Percentiles rank a stretch among this genome's conserved stretches.
Conservation (phyloP, 2,113 vertebrate species). For the Fulmarus glacialis region DNA sequence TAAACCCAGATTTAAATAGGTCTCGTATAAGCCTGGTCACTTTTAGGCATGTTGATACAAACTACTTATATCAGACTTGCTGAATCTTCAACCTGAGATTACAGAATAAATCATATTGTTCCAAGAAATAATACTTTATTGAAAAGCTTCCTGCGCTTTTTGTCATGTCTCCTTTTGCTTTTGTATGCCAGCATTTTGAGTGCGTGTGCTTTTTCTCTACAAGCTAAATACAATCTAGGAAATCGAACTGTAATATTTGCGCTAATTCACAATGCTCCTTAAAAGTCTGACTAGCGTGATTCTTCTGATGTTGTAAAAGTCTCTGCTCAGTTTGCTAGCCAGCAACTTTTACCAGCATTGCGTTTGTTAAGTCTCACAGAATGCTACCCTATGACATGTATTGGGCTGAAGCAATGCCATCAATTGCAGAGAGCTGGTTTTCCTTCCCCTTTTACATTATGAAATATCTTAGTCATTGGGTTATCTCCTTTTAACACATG, state of each 20-base stretch:
- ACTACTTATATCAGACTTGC: not conserved
- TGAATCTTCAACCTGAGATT: not conserved
- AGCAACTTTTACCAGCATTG: not conserved
- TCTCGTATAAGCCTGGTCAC: not conserved
- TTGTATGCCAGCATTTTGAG: not conserved
- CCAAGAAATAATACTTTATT: not conserved
- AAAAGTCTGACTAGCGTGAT: too few species aligned
- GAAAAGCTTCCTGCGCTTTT: not conserved
- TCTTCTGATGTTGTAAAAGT: not conserved
- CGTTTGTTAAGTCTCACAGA: not conserved
- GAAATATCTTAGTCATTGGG: not conserved
- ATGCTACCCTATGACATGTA: accelerated
- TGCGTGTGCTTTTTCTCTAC: not conserved
- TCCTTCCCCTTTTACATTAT: not conserved
- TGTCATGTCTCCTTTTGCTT: not conserved
- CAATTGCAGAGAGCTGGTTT: not conserved
- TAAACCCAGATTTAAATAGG: not conserved
- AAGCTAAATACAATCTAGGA: not conserved
- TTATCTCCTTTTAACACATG: not conserved
- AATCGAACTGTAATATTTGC: not conserved
- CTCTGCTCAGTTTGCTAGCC: not conserved
- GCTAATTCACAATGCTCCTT: not conserved
- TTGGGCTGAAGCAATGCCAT: not conserved
- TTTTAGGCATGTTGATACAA: not conserved
- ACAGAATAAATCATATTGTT: not conserved